These are phyloP conservation scores for Antennarius maculatus DNA, from an alignment of 2,797 vertebrate genomes.

Conservation along the genomic window DNA sequence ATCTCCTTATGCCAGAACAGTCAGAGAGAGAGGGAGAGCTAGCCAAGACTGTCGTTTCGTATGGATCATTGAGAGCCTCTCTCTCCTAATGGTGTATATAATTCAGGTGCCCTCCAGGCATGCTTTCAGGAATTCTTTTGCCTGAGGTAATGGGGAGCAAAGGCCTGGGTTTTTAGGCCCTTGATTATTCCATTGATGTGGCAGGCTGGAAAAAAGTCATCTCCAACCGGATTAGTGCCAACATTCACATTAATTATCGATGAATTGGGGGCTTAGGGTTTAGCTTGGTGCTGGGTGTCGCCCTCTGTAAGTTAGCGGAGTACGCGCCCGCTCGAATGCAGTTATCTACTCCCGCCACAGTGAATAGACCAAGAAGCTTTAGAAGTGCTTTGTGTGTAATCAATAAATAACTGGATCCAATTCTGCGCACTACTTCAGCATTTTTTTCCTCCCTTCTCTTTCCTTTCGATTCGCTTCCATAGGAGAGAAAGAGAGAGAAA, in stretches of 20 bases:
- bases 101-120: constrained; percentile 99
- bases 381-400: constrained; percentile 92
- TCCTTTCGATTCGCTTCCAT: constrained; percentile 67
- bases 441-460: constrained; percentile 24
- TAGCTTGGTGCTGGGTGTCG: constrained; percentile 84
- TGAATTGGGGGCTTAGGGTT: constrained; percentile 87
- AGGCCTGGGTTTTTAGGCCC: constrained; percentile 95
- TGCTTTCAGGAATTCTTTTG: constrained; percentile 99
- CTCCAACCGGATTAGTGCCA: constrained; percentile 95
- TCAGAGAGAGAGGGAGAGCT: constrained; percentile 19
- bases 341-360: constrained; percentile 78
- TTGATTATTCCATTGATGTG: constrained; percentile 99
- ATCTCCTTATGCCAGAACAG: constrained; percentile 70
- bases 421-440: constrained; percentile 71
- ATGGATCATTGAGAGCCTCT: constrained; percentile 92
- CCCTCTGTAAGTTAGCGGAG: constrained; percentile 79
- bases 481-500: constrained; percentile 47
- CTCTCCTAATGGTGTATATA: constrained; percentile 99
- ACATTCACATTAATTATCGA: constrained; percentile 99
- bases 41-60: constrained; percentile 88
- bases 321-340: constrained; percentile 76
- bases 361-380: constrained; percentile 82
- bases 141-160: constrained; percentile 99
- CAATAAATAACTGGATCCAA: constrained; percentile 86
- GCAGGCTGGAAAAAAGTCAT: constrained; percentile 96